These are phyloP conservation scores for Enteromius unitaeniatus DNA, from an alignment of 2,797 vertebrate genomes.

Conservation along the genomic window DNA sequence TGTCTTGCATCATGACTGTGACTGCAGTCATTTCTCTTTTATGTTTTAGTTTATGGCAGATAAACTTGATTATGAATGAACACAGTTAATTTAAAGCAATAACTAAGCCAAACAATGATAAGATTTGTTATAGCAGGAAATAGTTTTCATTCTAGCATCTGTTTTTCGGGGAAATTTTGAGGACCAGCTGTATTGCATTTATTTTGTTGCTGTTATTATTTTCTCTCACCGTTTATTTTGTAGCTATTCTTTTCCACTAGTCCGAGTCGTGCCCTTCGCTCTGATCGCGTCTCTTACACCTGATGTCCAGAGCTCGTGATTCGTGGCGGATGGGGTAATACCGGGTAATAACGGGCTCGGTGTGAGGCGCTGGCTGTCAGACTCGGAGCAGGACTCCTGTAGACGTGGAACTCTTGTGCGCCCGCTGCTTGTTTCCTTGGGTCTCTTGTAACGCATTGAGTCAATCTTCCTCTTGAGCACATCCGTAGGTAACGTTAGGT, in stretches of 20 bases:
- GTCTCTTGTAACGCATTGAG: constrained; percentile 19
- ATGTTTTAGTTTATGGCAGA: no score
- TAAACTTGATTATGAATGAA: neutral
- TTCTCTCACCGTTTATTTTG: neutral
- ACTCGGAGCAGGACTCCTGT: neutral
- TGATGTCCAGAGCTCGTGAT: neutral
- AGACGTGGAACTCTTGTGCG: constrained; percentile 50
- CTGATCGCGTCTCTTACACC: neutral
- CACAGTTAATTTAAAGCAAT: neutral
- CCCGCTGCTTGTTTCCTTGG: constrained; percentile 47
- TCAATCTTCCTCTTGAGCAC: constrained; percentile 25
- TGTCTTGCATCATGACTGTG: neutral
- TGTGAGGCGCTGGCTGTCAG: no score
- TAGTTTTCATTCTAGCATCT: neutral
- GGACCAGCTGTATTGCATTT: neutral
- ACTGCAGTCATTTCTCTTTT: neutral
- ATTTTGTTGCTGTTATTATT: neutral
- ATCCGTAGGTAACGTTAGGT: neutral
- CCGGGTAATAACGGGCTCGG: neutral
- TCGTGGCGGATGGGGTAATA: neutral
- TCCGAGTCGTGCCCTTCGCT: neutral
- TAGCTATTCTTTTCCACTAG: neutral
- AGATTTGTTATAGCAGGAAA: neutral
- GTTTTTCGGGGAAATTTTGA: no score
- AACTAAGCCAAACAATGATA: neutral